phyloP scores from a whole-genome alignment of 2,797 vertebrate species.

The Saguinus oedipus region DNA sequence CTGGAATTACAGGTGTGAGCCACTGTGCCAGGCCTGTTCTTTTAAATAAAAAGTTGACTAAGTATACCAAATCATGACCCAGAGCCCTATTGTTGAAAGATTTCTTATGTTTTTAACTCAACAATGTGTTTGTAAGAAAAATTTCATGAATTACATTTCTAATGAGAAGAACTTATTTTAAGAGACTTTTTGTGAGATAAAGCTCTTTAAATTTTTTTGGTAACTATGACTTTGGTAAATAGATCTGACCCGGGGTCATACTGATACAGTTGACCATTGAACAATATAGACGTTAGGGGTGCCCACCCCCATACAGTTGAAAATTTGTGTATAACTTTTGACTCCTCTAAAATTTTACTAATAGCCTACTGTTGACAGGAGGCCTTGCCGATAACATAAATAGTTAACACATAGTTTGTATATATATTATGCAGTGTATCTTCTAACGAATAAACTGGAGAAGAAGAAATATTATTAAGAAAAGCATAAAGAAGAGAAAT shows the following conservation, averaged over 20 bases:
- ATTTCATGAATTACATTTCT: not conserved
- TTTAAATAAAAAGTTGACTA: conserved; percentile 11
- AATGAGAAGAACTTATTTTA: not conserved
- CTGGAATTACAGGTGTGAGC: too few relatives aligned
- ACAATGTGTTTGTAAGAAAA: not conserved
- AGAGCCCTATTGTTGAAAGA: not conserved
- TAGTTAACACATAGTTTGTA: too few relatives aligned
- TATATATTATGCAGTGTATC: too few relatives aligned
- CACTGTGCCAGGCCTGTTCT: not conserved
- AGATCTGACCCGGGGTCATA: not conserved
- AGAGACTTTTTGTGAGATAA: not conserved
- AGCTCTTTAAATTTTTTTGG: not conserved
- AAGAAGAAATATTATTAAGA: too few relatives aligned
- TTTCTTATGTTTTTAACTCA: not conserved
- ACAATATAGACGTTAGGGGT: too few relatives aligned
- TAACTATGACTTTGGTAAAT: not conserved
- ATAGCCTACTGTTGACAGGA: too few relatives aligned
- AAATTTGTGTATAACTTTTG: too few relatives aligned
- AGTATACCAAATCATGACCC: not conserved
- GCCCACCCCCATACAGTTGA: too few relatives aligned
- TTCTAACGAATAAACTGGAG: too few relatives aligned
- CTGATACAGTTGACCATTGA: not conserved
- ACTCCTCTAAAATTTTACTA: too few relatives aligned
- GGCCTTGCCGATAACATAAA: too few relatives aligned
- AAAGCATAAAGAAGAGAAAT: too few relatives aligned